phyloP scores from a whole-genome alignment of 2,888 invertebrate species.

The Odontocolon sp. region DNA sequence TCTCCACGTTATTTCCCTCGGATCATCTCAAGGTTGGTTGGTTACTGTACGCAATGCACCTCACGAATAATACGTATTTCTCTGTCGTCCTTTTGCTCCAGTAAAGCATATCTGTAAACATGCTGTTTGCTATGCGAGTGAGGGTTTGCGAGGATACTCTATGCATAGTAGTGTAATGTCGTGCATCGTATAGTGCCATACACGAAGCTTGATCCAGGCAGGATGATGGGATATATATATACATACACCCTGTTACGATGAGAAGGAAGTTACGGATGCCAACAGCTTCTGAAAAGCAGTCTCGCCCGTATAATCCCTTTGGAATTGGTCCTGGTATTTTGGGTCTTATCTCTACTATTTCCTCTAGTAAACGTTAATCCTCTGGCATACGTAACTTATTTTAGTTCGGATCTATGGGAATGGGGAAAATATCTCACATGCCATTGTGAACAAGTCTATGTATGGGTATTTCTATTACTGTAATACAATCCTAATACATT shows the following conservation, averaged over 20 bases:
- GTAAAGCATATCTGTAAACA: slow-evolving; percentile 16
- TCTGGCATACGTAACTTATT: background rate
- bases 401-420: background rate
- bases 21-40: slow-evolving; percentile 15
- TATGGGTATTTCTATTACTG: no score
- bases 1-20: slow-evolving; percentile 21
- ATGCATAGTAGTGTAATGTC: background rate
- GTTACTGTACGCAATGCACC: background rate
- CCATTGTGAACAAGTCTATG: no score
- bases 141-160: background rate
- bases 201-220: slow-evolving; percentile 7
- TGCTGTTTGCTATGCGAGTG: background rate
- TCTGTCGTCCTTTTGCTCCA: background rate
- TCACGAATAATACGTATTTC: background rate
- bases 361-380: background rate
- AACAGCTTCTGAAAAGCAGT: background rate
- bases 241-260: background rate
- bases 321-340: slow-evolving; percentile 32
- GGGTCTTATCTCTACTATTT: background rate
- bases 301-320: slow-evolving; percentile 20
- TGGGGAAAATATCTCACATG: background rate
- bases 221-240: slow-evolving; percentile 11
- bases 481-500: no score
- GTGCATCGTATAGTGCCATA: background rate
- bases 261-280: background rate